phyloP scores from a whole-genome alignment of 2,797 vertebrate genomes.

The Gobionotothen gibberifrons region DNA sequence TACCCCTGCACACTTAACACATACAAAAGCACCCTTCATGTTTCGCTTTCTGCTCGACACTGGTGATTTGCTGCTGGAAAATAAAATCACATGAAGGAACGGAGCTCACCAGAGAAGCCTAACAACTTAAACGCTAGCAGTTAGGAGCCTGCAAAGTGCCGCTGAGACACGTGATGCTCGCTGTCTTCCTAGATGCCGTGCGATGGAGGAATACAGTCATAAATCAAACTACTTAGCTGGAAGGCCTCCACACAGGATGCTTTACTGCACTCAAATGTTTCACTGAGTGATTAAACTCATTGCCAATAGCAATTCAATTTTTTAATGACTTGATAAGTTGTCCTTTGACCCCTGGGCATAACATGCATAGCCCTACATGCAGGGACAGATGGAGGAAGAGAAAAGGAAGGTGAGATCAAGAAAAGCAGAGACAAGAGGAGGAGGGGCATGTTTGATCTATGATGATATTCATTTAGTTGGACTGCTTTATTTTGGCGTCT shows the following conservation, averaged over 20 bases:
- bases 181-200: slow-evolving; percentile 50
- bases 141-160: slow-evolving; percentile 34
- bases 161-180: slow-evolving; percentile 50
- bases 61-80: slow-evolving; percentile 34
- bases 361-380: slow-evolving; percentile 55
- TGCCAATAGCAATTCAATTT: slow-evolving; percentile 68
- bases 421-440: background rate
- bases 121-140: slow-evolving; percentile 31
- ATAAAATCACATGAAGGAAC: slow-evolving; percentile 31
- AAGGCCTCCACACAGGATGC: slow-evolving; percentile 59
- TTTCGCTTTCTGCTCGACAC: slow-evolving; percentile 31
- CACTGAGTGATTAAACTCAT: slow-evolving; percentile 73
- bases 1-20: slow-evolving; percentile 25
- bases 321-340: slow-evolving; percentile 71
- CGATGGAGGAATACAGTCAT: slow-evolving; percentile 58
- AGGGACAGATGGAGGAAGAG: slow-evolving; percentile 52
- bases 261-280: slow-evolving; percentile 74
- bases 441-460: slow-evolving; percentile 25
- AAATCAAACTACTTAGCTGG: slow-evolving; percentile 71
- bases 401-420: slow-evolving; percentile 27
- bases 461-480: slow-evolving; percentile 16
- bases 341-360: slow-evolving; percentile 57
- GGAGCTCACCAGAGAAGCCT: slow-evolving; percentile 28
- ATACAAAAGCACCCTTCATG: slow-evolving; percentile 29
- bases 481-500: slow-evolving; percentile 23